Conservation (phyloP, 37 sponge, comb jelly and placozoan genomes). For the Geodia barretti region DNA sequence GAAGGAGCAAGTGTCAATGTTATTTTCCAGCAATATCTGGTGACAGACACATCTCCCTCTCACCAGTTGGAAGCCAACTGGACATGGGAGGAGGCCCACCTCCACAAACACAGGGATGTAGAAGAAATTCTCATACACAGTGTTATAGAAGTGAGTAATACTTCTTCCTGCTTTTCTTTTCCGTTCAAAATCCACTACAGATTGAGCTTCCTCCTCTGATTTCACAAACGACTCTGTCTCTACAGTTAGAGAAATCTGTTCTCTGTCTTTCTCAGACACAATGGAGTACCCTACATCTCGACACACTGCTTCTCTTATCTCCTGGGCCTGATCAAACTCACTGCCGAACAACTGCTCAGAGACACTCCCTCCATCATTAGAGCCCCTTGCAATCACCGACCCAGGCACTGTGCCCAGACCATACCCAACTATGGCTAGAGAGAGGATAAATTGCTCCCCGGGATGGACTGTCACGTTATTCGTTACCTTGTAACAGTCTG, state of each 20-base stretch:
- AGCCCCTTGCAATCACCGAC: background rate
- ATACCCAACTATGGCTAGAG: background rate
- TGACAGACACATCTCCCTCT: background rate
- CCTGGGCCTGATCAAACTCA: background rate
- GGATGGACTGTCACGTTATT: background rate
- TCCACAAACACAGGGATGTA: background rate
- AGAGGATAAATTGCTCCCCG: background rate
- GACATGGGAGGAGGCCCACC: background rate
- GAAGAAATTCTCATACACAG: background rate
- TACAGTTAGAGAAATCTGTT: background rate
- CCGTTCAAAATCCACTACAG: background rate
- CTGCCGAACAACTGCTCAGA: background rate
- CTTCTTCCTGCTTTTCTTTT: background rate
- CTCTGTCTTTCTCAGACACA: background rate
- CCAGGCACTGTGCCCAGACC: background rate
- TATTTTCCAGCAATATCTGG: background rate
- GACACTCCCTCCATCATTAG: background rate
- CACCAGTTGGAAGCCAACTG: background rate
- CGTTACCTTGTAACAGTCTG: background rate
- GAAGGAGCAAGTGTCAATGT: background rate
- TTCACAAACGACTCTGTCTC: background rate
- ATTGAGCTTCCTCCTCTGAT: background rate
- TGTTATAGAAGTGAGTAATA: background rate
- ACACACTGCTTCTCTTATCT: background rate
- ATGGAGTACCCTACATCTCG: background rate